These are phyloP conservation scores for Aptenodytes forsteri DNA, from an alignment of 2,113 vertebrate genomes.

Conservation along the genomic window DNA sequence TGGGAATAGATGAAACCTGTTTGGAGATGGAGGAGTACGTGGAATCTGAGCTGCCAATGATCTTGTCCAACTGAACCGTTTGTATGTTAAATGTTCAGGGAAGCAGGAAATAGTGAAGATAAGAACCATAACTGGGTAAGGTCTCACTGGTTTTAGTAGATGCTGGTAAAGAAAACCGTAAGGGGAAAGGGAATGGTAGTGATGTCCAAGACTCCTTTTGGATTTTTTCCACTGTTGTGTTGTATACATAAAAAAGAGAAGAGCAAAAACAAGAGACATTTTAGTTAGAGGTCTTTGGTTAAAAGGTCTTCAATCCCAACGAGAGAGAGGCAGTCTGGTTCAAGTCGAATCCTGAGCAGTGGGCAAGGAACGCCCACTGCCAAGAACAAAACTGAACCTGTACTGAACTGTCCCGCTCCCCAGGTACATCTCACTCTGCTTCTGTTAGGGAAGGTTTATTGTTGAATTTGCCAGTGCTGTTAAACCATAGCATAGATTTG, in stretches of 20 bases:
- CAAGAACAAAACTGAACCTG: neutral
- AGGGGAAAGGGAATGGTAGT: neutral
- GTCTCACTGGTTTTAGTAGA: neutral
- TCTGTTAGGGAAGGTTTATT: neutral
- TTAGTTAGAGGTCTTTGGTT: neutral
- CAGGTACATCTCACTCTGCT: neutral
- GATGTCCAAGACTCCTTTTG: neutral
- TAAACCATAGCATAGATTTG: neutral
- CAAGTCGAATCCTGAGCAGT: neutral
- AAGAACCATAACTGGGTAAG: neutral
- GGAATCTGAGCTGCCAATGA: neutral
- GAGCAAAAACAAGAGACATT: neutral
- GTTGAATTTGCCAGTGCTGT: neutral
- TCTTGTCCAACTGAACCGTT: neutral
- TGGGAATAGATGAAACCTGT: neutral
- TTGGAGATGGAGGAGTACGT: neutral
- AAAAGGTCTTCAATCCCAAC: neutral
- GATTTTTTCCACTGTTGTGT: neutral
- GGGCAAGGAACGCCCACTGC: neutral
- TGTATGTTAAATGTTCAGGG: neutral
- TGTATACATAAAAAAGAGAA: neutral
- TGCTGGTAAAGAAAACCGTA: neutral
- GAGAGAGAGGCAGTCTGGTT: neutral
- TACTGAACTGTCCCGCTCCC: neutral
- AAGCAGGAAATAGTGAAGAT: neutral